These are phyloP conservation scores for Gila orcuttii DNA, from an alignment of 2,113 vertebrate species.

Conservation along the genomic window DNA sequence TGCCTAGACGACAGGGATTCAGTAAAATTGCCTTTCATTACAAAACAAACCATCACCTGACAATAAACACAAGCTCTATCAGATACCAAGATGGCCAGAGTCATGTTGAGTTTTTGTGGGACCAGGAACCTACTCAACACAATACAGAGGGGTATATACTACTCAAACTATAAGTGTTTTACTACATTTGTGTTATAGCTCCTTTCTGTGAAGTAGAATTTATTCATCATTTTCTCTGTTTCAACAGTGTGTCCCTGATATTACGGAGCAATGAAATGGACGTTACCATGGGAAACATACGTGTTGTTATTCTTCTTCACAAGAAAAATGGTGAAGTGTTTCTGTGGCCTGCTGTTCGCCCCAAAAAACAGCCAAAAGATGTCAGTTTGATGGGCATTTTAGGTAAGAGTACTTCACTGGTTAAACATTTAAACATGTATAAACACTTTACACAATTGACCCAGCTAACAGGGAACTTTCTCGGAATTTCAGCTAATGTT, in stretches of 20 bases:
- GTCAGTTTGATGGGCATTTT: conserved; percentile 57
- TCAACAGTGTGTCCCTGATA: conserved; percentile 60
- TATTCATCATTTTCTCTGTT: background rate
- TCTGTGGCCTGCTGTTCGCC: conserved; percentile 69
- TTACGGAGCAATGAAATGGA: conserved; percentile 58
- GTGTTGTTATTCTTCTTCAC: conserved; percentile 65
- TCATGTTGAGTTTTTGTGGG: background rate
- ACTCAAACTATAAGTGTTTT: background rate
- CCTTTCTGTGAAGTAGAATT: background rate
- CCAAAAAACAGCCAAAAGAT: conserved; percentile 43
- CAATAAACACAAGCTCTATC: conserved; percentile 41
- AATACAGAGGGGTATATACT: conserved; percentile 35
- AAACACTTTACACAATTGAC: background rate
- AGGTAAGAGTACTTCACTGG: conserved; percentile 50
- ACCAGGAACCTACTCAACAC: background rate
- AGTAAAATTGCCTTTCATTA: conserved; percentile 59
- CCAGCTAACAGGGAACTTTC: too few species aligned
- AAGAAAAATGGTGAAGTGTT: conserved; percentile 6
- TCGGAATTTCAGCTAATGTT: too few species aligned
- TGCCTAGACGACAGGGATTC: conserved; percentile 60
- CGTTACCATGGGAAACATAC: conserved; percentile 54
- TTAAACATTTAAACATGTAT: background rate
- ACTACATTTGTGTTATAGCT: background rate
- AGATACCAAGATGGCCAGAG: conserved; percentile 40
- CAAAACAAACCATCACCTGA: conserved; percentile 38